Evolutionary conservation across 2,888 invertebrate species (phyloP), one percentile per base, ranked within the genome.

Genomic region (Conus canariensis): DNA sequence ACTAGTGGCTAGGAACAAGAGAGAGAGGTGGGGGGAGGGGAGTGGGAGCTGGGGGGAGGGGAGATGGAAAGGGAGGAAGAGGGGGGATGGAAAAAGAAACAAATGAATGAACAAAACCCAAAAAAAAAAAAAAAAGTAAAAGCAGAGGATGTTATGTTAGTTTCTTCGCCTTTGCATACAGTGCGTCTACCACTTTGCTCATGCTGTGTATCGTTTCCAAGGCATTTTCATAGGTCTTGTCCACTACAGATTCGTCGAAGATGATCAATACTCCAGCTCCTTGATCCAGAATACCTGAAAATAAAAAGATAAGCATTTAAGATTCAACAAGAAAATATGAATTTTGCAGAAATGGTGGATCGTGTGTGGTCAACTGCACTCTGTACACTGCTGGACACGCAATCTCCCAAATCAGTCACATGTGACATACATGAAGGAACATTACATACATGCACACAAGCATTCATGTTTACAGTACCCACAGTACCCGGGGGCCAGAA

Each of bases 101-200:
- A 30, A 80, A 85, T 45, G 45, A 45, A 45, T 3, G 45, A 45
- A 45, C 45, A 45, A 45, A 45, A 45, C 45, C 0, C 30, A 30
- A 30, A 0, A 30, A 30, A 0, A 30, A 30, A 0, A 45, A 3
- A 45, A 45, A 45, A 45, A 45, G 45, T 1, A 45, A 45, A 45
- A 45, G 45, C 45, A 45, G 45, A 45, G 45, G 45, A 45, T 45
- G 89, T 95, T 98, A 99, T 97, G 99, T 98, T 93, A 99, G 97
- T 97, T 99, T 99, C 97, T 99, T 99, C 93, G 99, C 99, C 97
- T 99, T 99, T 97, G 99, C 99, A 97, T 99, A 99, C 94, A 99
- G 97, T 88, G 99, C 99, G 97, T 99, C 99, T 94, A 99, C 99
- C 95, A 99, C 99, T 97, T 99, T 99, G 95, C 99, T 99, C 99